Evolutionary conservation across 2,797 vertebrate species (phyloP), one percentile per base, ranked within the genome.

Genomic region (Sebastes steindachneri): DNA sequence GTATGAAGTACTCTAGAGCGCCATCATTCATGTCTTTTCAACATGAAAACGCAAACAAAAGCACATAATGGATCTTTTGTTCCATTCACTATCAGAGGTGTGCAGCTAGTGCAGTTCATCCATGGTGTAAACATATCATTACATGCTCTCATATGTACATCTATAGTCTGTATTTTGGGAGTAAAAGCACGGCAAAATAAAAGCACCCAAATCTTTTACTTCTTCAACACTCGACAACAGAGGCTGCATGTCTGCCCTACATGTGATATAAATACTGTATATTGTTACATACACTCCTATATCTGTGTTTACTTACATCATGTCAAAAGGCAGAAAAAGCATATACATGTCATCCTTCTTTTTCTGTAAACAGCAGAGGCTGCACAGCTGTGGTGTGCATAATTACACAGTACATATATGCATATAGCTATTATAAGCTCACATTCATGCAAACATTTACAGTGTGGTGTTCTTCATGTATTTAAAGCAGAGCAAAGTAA

Each of bases 331-430:
- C 45, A 54, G 29, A 25, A 8, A 73, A 59, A 60, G 14, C n/a
- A 14, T 10, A 55, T 15, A 37, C 53, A 58, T 62, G 14, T 37
- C 29, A 17, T 37, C 7, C 21, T 33, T 53, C 1, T 54, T 25
- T 57, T 66, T 55, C 28, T 64, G 15, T 66, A 51, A 71, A 73
- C 25, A 37, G 19, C 59, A 60, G 17, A 48, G 23, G 5, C 33
- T 25, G 70, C 70, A 60, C 9, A 33, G 5, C 35, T 58, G 35
- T 25, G 63, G 53, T 55, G 29, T 8, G 5, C 12, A 5, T 82
- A 71, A 87, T 86, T 60, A 78, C 28, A 67, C 14, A 57, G 51
- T 3, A 11, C 26, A 29, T 14, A 9, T 62, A 51, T 35, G 25
- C 23, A 26, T 3, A 14, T 3, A 17, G 21, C 31, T 60, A 58